A percentile compares a stretch with the other conserved stretches of the same genome.
Conservation (phyloP, 1,140 invertebrate genomes). For the Gyrodactylus salaris region DNA sequence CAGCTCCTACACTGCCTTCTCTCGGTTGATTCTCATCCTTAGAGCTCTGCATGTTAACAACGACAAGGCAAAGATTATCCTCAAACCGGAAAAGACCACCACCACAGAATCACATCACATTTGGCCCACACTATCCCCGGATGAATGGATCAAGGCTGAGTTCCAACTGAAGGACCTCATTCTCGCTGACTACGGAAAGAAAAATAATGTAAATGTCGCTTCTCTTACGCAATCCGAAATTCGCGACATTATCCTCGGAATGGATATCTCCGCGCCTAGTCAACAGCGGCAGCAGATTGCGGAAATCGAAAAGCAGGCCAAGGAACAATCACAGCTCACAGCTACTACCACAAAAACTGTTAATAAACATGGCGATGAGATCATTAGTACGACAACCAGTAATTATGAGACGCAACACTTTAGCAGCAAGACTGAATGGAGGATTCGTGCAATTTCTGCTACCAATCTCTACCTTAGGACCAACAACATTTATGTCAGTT, state of each 20-base stretch:
- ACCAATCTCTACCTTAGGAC: conserved; percentile 88
- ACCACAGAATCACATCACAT: conserved; percentile 95
- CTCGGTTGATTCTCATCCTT: conserved; percentile 70
- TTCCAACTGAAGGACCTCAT: conserved; percentile 90
- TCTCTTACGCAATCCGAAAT: conserved; percentile 94
- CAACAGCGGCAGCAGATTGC: conserved; percentile 93
- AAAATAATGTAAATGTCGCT: conserved; percentile 96
- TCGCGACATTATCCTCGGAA: conserved; percentile 77
- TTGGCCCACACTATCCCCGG: conserved; percentile 79
- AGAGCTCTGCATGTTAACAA: conserved; percentile 91
- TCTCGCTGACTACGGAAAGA: conserved; percentile 92
- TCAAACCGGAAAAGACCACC: conserved; percentile 93
- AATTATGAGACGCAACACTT: conserved; percentile 96
- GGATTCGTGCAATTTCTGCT: conserved; percentile 79
- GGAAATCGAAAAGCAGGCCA: conserved; percentile 97
- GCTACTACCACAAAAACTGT: conserved; percentile 86
- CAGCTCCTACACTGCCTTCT: conserved; percentile 41
- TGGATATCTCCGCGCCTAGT: conserved; percentile 95
- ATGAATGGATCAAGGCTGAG: conserved; percentile 91
- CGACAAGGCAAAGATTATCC: conserved; percentile 77
- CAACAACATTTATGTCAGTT: conserved; percentile 94
- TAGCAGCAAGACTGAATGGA: conserved; percentile 90
- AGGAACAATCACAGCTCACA: conserved; percentile 85
- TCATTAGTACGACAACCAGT: conserved; percentile 86
- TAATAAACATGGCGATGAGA: conserved; percentile 97